Percentiles rank a stretch among this genome's conserved stretches.
Conservation (phyloP, 2,888 invertebrate species). For the Lithosia quadra region DNA sequence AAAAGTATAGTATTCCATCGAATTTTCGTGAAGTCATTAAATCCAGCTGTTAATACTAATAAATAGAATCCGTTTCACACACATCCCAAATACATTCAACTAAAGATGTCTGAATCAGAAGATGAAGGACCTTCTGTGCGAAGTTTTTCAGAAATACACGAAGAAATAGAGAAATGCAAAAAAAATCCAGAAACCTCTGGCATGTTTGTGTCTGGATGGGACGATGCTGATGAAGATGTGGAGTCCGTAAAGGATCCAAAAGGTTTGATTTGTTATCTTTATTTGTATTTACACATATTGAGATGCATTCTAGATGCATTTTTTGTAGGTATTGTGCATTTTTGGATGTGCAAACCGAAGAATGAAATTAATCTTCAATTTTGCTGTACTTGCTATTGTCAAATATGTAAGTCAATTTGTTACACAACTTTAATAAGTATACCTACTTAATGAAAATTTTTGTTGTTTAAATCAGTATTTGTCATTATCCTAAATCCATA, state of each 20-base stretch:
- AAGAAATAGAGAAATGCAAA: conserved; percentile 77
- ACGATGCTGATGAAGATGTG: conserved; percentile 91
- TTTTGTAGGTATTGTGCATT: neutral
- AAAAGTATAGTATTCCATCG: too few species aligned
- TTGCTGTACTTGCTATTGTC: too few species aligned
- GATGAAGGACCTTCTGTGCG: conserved; percentile 54
- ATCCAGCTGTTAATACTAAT: too few species aligned
- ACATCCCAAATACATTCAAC: conserved; percentile 30
- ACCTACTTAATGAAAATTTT: too few species aligned
- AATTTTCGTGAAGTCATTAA: neutral
- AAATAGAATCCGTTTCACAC: neutral
- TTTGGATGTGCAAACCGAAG: neutral
- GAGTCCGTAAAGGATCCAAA: conserved; percentile 90
- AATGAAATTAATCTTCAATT: too few species aligned
- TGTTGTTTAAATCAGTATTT: neutral
- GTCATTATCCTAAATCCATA: too few species aligned
- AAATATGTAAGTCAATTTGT: neutral
- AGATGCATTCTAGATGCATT: too few species aligned
- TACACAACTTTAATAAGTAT: neutral
- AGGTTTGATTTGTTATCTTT: conserved; percentile 81
- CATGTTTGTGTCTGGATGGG: conserved; percentile 94
- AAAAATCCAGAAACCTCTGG: conserved; percentile 78
- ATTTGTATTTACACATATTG: neutral
- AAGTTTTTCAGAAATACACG: conserved; percentile 70
- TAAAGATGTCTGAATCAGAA: conserved; percentile 68